Base-by-base conservation (phyloP, 2,113 vertebrate genomes). In the Salvator merianae region DNA sequence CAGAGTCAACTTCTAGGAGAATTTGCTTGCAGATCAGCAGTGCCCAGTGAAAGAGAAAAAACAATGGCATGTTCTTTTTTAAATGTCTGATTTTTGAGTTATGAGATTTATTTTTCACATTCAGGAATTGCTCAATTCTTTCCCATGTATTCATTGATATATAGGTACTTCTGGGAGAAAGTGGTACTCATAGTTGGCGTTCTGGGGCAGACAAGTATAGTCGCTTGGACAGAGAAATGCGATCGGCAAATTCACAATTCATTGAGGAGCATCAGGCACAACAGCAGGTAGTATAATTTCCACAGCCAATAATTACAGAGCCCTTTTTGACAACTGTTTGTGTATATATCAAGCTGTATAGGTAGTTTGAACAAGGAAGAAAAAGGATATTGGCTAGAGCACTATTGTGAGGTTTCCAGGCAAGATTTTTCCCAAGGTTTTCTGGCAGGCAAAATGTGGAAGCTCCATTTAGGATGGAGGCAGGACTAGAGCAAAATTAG, bases 191-290 rank as follows among this genome's bases (percentile, higher is more conserved):
- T 91, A 96, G 93, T 77, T 98, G 98, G 98, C 96, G 96, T 89
- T 85, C 95, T 4, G 95, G 95, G 75, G 66, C 87, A 1, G 97
- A 98, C 85, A 98, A 97, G 79, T 99, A 98, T 28, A 91, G 91
- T 36, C 96, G 95, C 7, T 93, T 98, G 32, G 98, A 98, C 90
- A 95, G 89, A 2, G 97, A 98, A 73, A 95, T 99, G 82, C 97
- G 98, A 79, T 94, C 94, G 12, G 98, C 97, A 81, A 99, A 99
- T 91, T 97, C 97, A 38, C 97, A 98, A 82, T 99, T 98, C 90
- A 97, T 99, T 0, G 98, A 98, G 79, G 98, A 98, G 84, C 98
- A 99, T 89, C 98, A 98, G 82, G 94, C 94, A 0, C 99, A 99
- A 87, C 99, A 99, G 84, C 98, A 99, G 97, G 99, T 99, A 95